These are phyloP conservation scores for Falco novaeseelandiae DNA, from an alignment of 2,797 vertebrate genomes.

Conservation along the genomic window DNA sequence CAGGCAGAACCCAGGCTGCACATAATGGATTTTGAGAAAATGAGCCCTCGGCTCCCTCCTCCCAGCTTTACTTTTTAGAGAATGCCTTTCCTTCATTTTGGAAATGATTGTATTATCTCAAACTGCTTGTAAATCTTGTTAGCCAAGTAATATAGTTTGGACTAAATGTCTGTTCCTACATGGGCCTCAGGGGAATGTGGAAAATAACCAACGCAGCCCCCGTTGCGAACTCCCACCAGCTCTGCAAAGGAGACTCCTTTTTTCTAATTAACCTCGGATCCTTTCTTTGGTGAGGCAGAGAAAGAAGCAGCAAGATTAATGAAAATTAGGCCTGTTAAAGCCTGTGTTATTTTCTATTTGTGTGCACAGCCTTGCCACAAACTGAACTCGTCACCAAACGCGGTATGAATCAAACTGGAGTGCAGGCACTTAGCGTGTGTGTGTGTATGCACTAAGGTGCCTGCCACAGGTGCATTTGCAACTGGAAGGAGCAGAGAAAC, in stretches of 20 bases:
- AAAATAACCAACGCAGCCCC: slow-evolving; percentile 42
- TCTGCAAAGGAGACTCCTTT: not conserved
- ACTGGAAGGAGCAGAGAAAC: slow-evolving; percentile 22
- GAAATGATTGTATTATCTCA: slow-evolving; percentile 43
- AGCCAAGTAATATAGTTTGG: slow-evolving; percentile 43
- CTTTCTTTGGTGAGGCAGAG: not conserved
- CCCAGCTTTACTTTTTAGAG: not conserved
- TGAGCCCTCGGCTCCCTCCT: not conserved
- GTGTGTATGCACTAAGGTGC: not conserved
- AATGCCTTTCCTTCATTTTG: slow-evolving; percentile 23
- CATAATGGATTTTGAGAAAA: slow-evolving; percentile 31
- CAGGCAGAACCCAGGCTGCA: not conserved
- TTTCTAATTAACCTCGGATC: slow-evolving; percentile 24
- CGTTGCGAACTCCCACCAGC: not conserved
- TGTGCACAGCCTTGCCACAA: not conserved
- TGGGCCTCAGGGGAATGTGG: not conserved
- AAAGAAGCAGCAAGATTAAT: slow-evolving; percentile 16
- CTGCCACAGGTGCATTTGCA: not conserved
- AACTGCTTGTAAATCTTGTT: slow-evolving; percentile 53
- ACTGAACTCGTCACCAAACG: not conserved
- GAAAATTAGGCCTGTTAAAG: slow-evolving; percentile 11
- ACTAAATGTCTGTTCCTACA: slow-evolving; percentile 33
- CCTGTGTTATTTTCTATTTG: not conserved
- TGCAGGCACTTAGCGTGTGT: not conserved
- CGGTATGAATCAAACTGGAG: slow-evolving; percentile 2